Base-by-base conservation (phyloP, 2,888 invertebrate genomes). In the Formica aserva region DNA sequence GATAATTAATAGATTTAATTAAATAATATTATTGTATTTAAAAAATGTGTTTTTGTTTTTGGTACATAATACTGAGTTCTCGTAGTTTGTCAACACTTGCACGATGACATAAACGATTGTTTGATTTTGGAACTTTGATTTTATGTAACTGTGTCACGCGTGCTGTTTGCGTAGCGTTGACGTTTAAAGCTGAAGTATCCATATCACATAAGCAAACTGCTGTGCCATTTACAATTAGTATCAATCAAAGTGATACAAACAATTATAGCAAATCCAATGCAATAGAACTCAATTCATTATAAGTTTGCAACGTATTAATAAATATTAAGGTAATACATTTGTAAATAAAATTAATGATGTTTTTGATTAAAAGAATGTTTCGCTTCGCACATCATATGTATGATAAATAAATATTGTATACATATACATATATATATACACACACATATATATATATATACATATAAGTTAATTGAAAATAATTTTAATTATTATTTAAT, bases 101-200 rank as follows among this genome's bases (percentile, higher is more conserved):
- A 9, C 15, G 60, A 57, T 57, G 15, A n/a, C 38, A 55, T n/a
- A 41, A 55, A n/a, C 22, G 57, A 78, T 48, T 78, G 60, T 72
- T 80, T 78, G 45, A 80, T 80, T 80, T 72, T 13, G 60, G 6
- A 72, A 80, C 45, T 72, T 72, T 35, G 45, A 80, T 78, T 72
- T 78, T 78, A 72, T 35, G 78, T 35, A 80, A 80, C 60, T 72
- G 22, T 72, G 72, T 45, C 78, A 55, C 71, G 57, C 71, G 57
- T 60, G 60, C 41, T 45, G 29, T 69, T 69, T 57, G 41, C 3
- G 13, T 45, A 13, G n/a, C n/a, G 18, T 60, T 32, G 26, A 71
- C 35, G 60, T 35, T 80, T 80, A 71, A 78, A 78, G 45, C 60
- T 8, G 60, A 72, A 45, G 26, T 48, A 18, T 1, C 9, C 29